Conservation (phyloP, 1,140 invertebrate species). For the Tetraneura akinire region DNA sequence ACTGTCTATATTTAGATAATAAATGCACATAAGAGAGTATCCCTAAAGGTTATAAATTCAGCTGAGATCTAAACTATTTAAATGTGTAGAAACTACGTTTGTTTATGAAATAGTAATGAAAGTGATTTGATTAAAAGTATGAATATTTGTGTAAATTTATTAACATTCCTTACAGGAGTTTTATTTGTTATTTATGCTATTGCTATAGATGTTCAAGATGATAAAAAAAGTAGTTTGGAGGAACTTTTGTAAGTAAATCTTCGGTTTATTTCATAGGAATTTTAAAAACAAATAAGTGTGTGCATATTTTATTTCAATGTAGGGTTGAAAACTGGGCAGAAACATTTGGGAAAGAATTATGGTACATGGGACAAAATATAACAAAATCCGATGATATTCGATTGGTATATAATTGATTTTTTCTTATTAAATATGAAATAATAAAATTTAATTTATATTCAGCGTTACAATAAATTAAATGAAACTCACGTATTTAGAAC, state of each 20-base stretch:
- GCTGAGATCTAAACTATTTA: neutral
- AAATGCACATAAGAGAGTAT: neutral
- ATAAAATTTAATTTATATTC: neutral
- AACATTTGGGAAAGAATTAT: constrained; percentile 65
- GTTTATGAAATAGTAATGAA: neutral
- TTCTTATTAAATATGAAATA: neutral
- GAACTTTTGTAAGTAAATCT: constrained; percentile 40
- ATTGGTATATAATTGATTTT: constrained; percentile 57
- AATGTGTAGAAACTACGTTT: neutral
- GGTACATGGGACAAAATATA: constrained; percentile 64
- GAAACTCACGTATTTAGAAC: constrained; percentile 44
- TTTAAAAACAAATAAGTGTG: no score
- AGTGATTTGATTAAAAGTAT: neutral
- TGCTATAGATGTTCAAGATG: constrained; percentile 26
- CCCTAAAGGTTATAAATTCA: constrained; percentile 14
- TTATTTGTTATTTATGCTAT: constrained; percentile 24
- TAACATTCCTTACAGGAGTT: constrained; percentile 16
- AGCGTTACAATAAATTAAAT: constrained; percentile 40
- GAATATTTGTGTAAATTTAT: constrained; percentile 28
- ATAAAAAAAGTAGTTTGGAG: constrained; percentile 23
- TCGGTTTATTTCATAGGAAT: neutral
- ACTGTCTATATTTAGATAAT: constrained; percentile 40
- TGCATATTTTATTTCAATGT: constrained; percentile 50
- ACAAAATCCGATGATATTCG: constrained; percentile 66
- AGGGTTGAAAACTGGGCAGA: constrained; percentile 67